A percentile compares a stretch with the other conserved stretches of the same genome.
These are phyloP conservation scores for Nixonia krombeini DNA, from an alignment of 1,140 invertebrate genomes.

Conservation along the genomic window DNA sequence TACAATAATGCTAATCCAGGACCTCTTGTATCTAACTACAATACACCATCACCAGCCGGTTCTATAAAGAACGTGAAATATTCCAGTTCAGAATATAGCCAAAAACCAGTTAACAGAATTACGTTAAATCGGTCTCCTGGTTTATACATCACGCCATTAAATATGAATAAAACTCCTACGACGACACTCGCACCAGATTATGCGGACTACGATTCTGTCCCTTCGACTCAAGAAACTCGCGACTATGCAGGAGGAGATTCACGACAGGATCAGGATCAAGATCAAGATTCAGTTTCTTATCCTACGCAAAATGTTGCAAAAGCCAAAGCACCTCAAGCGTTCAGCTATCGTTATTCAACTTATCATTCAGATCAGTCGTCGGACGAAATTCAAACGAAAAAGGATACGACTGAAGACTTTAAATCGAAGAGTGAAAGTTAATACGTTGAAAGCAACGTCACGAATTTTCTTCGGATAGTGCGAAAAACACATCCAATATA, in stretches of 20 bases:
- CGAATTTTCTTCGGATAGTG: too few species aligned
- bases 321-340: slow-evolving; percentile 45
- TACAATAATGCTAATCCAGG: slow-evolving; percentile 45
- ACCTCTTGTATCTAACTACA: slow-evolving; percentile 5
- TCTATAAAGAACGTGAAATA: slow-evolving; percentile 44
- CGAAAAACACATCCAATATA: too few species aligned
- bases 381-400: slow-evolving; percentile 47
- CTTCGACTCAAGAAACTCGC: slow-evolving; percentile 6
- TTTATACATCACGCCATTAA: slow-evolving; percentile 51
- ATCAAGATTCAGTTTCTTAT: slow-evolving; percentile 34
- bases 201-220: slow-evolving; percentile 47
- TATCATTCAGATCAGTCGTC: slow-evolving; percentile 51
- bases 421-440: slow-evolving; percentile 23
- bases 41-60: neutral
- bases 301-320: slow-evolving; percentile 49
- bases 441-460: neutral
- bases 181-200: slow-evolving; percentile 47
- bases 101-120: slow-evolving; percentile 48
- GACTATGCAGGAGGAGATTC: slow-evolving; percentile 17
- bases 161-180: slow-evolving; percentile 26
- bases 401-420: slow-evolving; percentile 27
- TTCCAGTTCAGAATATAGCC: slow-evolving; percentile 29
- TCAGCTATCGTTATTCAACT: slow-evolving; percentile 56
- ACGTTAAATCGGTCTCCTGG: slow-evolving; percentile 50
- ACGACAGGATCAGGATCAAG: slow-evolving; percentile 39